Evolutionary conservation across 2,113 vertebrate species (phyloP).

Genomic region (Leiothrix lutea): DNA sequence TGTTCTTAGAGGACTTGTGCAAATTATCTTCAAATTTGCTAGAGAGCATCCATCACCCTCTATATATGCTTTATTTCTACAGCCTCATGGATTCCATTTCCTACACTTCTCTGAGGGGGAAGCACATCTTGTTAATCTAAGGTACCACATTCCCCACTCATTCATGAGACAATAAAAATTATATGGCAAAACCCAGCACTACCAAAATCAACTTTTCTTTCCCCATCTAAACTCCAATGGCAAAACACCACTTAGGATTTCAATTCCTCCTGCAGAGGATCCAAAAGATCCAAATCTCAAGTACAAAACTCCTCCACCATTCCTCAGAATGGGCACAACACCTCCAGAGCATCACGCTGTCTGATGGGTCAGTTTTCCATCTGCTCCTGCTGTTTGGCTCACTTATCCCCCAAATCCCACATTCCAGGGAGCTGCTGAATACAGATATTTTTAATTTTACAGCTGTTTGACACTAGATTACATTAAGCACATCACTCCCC

Average conservation of each 20-base stretch:
- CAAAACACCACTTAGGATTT: neutral
- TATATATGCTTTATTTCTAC: neutral
- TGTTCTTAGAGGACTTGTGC: neutral
- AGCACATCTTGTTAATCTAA: neutral
- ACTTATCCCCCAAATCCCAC: neutral
- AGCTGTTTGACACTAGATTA: neutral
- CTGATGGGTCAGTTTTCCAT: neutral
- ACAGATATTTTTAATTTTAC: neutral
- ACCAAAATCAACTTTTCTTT: neutral
- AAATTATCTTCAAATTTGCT: neutral
- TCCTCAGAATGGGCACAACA: neutral
- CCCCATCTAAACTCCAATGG: neutral
- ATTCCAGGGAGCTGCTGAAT: neutral
- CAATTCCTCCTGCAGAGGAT: neutral
- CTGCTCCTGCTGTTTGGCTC: neutral
- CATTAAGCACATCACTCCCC: fast-evolving
- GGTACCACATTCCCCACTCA: neutral
- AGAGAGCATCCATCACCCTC: neutral
- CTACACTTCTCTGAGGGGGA: neutral
- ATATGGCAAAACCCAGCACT: neutral
- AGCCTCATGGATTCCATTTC: neutral
- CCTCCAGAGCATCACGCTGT: neutral
- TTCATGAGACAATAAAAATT: neutral
- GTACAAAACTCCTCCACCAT: neutral
- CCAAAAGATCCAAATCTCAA: neutral